These are phyloP conservation scores for Hippocampus abdominalis DNA, from an alignment of 2,113 vertebrate genomes.

Conservation along the genomic window DNA sequence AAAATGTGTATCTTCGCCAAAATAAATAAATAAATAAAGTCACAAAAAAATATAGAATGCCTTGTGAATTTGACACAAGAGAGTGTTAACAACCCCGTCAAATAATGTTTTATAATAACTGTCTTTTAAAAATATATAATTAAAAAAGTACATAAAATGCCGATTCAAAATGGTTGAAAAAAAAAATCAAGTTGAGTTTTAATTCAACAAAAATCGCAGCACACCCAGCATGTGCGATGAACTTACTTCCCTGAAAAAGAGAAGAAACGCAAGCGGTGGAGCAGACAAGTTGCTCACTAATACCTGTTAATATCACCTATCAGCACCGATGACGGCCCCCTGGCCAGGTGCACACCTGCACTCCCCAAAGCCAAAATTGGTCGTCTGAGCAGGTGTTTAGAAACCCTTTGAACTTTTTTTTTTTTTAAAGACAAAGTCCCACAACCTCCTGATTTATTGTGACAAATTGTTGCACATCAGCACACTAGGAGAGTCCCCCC, in stretches of 20 bases:
- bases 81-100: no score
- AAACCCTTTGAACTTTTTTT: conserved; percentile 41
- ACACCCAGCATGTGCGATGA: background rate
- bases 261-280: conserved; percentile 37
- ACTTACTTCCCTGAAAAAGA: conserved; percentile 15
- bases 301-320: conserved; percentile 64
- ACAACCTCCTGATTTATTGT: conserved; percentile 31
- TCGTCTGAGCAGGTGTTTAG: conserved; percentile 38
- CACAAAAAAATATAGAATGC: no score
- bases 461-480: conserved; percentile 19
- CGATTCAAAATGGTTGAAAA: no score
- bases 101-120: no score
- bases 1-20: background rate
- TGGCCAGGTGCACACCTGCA: conserved; percentile 63
- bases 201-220: background rate
- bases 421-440: conserved; percentile 12
- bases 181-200: no score
- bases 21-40: no score
- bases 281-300: conserved; percentile 52
- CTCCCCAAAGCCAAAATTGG: conserved; percentile 44
- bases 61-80: no score
- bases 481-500: background rate
- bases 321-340: conserved; percentile 44
- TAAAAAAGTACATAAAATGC: no score
- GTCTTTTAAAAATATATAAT: no score